Conservation (phyloP, 1,140 invertebrate genomes). For the Pseudachorutes palmiensis region DNA sequence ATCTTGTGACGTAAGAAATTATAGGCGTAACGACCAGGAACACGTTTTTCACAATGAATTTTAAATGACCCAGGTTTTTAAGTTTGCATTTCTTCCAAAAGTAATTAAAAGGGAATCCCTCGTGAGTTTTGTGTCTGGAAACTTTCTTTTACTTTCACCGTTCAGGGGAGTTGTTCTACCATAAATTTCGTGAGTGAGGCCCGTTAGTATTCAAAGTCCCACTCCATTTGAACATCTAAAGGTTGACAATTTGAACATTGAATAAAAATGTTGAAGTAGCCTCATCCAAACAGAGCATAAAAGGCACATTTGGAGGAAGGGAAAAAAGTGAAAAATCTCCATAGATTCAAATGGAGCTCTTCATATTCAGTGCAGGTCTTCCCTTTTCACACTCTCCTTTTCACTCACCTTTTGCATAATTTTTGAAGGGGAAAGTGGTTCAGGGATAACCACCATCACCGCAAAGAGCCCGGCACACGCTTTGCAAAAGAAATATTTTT, state of each 20-base stretch:
- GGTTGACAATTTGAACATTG: conserved; percentile 12
- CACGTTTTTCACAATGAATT: too few relatives aligned
- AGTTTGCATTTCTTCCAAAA: too few relatives aligned
- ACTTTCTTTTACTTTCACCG: background rate
- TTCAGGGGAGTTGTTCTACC: background rate
- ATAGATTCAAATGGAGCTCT: conserved; percentile 10
- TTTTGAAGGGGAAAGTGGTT: background rate
- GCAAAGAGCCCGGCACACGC: background rate
- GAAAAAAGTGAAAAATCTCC: background rate
- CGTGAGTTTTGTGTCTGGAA: background rate
- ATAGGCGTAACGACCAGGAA: too few relatives aligned
- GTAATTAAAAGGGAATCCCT: too few relatives aligned
- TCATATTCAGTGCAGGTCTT: conserved; percentile 9
- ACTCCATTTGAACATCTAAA: background rate
- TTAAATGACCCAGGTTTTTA: too few relatives aligned
- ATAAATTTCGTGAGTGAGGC: too few relatives aligned
- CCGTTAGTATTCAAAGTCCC: conserved; percentile 6
- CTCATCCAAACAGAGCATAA: conserved; percentile 1
- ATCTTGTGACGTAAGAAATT: too few relatives aligned
- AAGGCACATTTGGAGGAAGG: background rate
- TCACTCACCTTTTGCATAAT: conserved; percentile 13
- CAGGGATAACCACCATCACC: background rate
- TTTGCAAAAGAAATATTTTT: too few relatives aligned
- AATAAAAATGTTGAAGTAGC: conserved; percentile 9
- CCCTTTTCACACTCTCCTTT: conserved; percentile 8